A percentile compares a stretch with the other conserved stretches of the same genome.
These are phyloP conservation scores for Aurelia aurita complex sp. Pacific DNA, from an alignment of 30 jellyfish, hydroid and myxozoan genomes.

Conservation along the genomic window DNA sequence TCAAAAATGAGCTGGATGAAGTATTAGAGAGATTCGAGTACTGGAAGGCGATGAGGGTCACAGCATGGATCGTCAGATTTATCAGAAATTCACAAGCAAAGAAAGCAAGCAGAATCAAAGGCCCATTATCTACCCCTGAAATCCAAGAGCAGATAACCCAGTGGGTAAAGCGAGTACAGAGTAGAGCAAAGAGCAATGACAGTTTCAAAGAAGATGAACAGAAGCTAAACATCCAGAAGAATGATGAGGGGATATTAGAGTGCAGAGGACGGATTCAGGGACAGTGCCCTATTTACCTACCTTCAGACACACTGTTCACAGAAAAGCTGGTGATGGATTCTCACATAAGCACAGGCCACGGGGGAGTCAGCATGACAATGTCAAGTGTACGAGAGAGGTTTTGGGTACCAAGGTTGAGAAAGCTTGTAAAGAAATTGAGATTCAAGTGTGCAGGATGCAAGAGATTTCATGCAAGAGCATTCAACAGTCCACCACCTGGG, in stretches of 20 bases:
- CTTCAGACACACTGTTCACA: slow-evolving; percentile 17
- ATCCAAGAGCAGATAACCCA: neutral
- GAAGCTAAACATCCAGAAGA: slow-evolving; percentile 18
- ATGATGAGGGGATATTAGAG: neutral
- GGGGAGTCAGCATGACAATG: slow-evolving; percentile 58
- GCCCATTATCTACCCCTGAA: slow-evolving; percentile 59
- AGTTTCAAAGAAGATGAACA: slow-evolving; percentile 17
- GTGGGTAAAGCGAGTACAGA: slow-evolving; percentile 13
- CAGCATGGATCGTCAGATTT: slow-evolving; percentile 46
- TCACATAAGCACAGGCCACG: slow-evolving; percentile 25
- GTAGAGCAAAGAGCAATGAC: slow-evolving; percentile 6
- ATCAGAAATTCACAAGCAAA: slow-evolving; percentile 33
- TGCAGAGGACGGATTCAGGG: slow-evolving; percentile 51
- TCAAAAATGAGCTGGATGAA: neutral
- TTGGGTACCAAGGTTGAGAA: slow-evolving; percentile 66
- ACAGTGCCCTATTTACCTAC: slow-evolving; percentile 33
- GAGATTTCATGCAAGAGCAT: slow-evolving; percentile 20
- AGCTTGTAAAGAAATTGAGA: slow-evolving; percentile 29
- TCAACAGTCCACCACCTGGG: slow-evolving; percentile 24
- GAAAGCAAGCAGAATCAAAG: neutral
- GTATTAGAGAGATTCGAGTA: slow-evolving; percentile 14
- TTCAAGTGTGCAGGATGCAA: slow-evolving; percentile 37
- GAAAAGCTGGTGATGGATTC: slow-evolving; percentile 18
- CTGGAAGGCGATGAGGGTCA: slow-evolving; percentile 31
- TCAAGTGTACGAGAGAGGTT: slow-evolving; percentile 11